Evolutionary conservation across 2,888 invertebrate species (phyloP).

Genomic region (Lordiphosa andalusiaca): DNA sequence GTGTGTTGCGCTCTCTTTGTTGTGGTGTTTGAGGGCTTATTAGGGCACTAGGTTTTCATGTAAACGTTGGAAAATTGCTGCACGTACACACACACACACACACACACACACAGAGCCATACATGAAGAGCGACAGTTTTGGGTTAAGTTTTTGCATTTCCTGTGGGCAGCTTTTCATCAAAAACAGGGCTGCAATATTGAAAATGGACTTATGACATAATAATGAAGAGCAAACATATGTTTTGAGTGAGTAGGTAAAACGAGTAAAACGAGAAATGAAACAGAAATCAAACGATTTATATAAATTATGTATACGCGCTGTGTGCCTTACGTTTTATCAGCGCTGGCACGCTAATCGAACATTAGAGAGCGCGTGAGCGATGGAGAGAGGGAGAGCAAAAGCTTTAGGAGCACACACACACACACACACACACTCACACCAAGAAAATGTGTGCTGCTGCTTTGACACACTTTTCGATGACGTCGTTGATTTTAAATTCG

Average conservation of each 20-base stretch:
- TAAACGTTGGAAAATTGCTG: slow-evolving; percentile 63
- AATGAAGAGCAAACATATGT: slow-evolving; percentile 29
- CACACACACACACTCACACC: slow-evolving; percentile 14
- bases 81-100: slow-evolving; percentile 33
- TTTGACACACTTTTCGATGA: slow-evolving; percentile 78
- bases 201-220: slow-evolving; percentile 66
- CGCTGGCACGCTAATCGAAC: slow-evolving; percentile 28
- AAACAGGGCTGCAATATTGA: slow-evolving; percentile 33
- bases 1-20: slow-evolving; percentile 4
- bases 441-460: slow-evolving; percentile 40
- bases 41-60: slow-evolving; percentile 78
- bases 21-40: slow-evolving; percentile 41
- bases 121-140: slow-evolving; percentile 46
- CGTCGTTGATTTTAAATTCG: slow-evolving; percentile 74
- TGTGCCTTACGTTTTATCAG: slow-evolving; percentile 62
- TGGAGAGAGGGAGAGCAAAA: slow-evolving; percentile 39
- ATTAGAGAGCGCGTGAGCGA: slow-evolving; percentile 10
- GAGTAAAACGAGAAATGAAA: slow-evolving; percentile 46
- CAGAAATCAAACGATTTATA: slow-evolving; percentile 39
- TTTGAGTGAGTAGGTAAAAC: slow-evolving; percentile 14
- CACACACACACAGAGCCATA: slow-evolving; percentile 16
- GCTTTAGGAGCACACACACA: slow-evolving; percentile 42
- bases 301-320: slow-evolving; percentile 64
- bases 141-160: slow-evolving; percentile 59
- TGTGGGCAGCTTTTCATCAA: slow-evolving; percentile 32